A percentile compares a stretch with the other conserved stretches of the same genome.
Conservation (phyloP, 2,797 vertebrate genomes). For the Tenualosa ilisha region DNA sequence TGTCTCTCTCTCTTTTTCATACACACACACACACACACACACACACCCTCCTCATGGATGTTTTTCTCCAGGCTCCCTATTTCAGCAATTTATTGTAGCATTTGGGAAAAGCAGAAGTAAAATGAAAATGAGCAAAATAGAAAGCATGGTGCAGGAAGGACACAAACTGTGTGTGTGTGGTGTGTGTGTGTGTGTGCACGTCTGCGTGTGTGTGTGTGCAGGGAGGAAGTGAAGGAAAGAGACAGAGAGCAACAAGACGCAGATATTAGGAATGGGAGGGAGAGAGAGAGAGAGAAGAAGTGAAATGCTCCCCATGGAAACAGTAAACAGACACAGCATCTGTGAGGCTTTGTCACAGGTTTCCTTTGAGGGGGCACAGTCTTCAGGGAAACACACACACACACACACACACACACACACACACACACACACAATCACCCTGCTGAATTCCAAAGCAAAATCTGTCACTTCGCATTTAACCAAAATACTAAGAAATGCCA, state of each 20-base stretch:
- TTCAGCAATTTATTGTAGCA: neutral
- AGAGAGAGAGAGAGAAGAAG: constrained; percentile 3
- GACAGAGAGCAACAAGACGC: neutral
- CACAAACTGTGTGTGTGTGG: no score
- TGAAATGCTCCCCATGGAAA: neutral
- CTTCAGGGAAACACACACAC: constrained; percentile 2
- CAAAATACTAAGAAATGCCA: neutral
- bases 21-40: no score
- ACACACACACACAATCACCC: neutral
- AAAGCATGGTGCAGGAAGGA: no score
- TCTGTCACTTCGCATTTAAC: neutral
- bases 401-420: no score
- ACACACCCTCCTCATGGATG: neutral
- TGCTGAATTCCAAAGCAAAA: neutral
- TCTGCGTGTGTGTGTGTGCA: neutral
- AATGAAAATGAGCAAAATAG: no score
- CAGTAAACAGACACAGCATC: constrained; percentile 9
- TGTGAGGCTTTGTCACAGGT: constrained; percentile 28
- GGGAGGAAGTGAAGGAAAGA: neutral
- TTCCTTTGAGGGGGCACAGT: neutral
- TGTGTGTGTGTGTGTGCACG: no score
- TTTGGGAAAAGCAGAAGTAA: neutral
- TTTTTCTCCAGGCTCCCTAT: neutral
- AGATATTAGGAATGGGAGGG: neutral
- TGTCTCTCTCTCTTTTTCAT: neutral